phyloP scores from a whole-genome alignment of 2,113 vertebrate genomes.

The Gymnarchus niloticus region DNA sequence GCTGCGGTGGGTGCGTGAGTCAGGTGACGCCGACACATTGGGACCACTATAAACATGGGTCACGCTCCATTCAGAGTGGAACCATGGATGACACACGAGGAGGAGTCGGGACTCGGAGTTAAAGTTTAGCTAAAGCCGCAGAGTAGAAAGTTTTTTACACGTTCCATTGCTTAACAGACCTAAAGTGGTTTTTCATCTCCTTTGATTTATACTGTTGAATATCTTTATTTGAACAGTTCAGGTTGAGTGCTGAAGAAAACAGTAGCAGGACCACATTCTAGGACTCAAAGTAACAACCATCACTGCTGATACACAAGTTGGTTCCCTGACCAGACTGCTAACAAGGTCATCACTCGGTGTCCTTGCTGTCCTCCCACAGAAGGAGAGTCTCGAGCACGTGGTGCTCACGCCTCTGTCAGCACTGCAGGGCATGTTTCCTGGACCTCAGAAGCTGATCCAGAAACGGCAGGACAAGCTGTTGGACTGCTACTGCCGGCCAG shows the following conservation, averaged over 20 bases:
- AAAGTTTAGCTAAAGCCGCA: not conserved
- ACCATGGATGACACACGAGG: not conserved
- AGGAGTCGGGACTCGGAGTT: not conserved
- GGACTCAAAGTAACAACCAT: not conserved
- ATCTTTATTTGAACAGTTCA: not conserved
- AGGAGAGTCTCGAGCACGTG: constrained; percentile 64
- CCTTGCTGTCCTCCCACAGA: constrained; percentile 55
- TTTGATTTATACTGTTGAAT: not conserved
- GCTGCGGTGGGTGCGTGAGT: not conserved
- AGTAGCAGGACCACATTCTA: not conserved
- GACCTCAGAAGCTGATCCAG: constrained; percentile 94
- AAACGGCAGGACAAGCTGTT: constrained; percentile 95
- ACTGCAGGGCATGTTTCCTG: constrained; percentile 79
- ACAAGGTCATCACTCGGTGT: not conserved
- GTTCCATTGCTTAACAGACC: not conserved
- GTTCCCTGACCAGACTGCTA: not conserved
- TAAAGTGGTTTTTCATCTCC: not conserved
- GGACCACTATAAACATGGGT: not conserved
- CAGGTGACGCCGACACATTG: not conserved
- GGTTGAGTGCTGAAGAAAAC: not conserved
- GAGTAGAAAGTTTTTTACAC: not conserved
- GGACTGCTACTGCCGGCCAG: constrained; percentile 80
- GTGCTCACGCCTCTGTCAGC: constrained; percentile 73
- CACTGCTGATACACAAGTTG: not conserved
- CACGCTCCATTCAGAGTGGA: not conserved